phyloP scores from a whole-genome alignment of 2,888 invertebrate species.

The Andrena fulva region DNA sequence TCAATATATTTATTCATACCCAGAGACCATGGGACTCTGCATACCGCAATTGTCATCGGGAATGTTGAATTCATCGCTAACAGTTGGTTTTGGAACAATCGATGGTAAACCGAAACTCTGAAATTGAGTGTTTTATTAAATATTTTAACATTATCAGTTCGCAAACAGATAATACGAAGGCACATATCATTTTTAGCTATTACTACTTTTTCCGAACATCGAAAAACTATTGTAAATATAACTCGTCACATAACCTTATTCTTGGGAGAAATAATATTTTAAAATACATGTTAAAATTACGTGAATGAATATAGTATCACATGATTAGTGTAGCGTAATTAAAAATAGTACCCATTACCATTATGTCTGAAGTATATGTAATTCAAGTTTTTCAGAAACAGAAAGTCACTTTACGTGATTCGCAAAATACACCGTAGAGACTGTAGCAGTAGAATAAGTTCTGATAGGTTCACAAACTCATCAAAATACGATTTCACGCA shows the following conservation, averaged over 20 bases:
- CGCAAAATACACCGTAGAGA: not conserved
- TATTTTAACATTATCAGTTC: slow-evolving; percentile 2
- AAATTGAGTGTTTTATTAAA: slow-evolving; percentile 72
- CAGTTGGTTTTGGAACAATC: slow-evolving; percentile 87
- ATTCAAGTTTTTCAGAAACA: slow-evolving; percentile 6
- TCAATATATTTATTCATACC: slow-evolving; percentile 80
- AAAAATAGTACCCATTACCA: slow-evolving; percentile 48
- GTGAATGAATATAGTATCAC: not conserved
- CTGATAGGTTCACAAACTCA: slow-evolving; percentile 33
- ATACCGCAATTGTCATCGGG: slow-evolving; percentile 88
- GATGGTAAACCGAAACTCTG: slow-evolving; percentile 90
- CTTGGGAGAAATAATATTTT: not conserved
- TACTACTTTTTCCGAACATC: not conserved
- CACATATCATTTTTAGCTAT: not conserved
- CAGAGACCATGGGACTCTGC: slow-evolving; percentile 87
- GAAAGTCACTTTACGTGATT: slow-evolving; percentile 52
- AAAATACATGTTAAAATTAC: not conserved
- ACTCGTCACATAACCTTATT: slow-evolving; percentile 6
- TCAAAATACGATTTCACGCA: slow-evolving; percentile 7
- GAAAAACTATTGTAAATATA: not conserved
- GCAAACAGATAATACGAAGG: not conserved
- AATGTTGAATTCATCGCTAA: slow-evolving; percentile 83
- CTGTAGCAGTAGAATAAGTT: too few relatives aligned
- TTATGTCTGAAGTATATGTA: slow-evolving; percentile 36
- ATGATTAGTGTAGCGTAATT: not conserved